phyloP scores from a whole-genome alignment of 2,888 invertebrate species.

The Malthinus seriepunctatus region DNA sequence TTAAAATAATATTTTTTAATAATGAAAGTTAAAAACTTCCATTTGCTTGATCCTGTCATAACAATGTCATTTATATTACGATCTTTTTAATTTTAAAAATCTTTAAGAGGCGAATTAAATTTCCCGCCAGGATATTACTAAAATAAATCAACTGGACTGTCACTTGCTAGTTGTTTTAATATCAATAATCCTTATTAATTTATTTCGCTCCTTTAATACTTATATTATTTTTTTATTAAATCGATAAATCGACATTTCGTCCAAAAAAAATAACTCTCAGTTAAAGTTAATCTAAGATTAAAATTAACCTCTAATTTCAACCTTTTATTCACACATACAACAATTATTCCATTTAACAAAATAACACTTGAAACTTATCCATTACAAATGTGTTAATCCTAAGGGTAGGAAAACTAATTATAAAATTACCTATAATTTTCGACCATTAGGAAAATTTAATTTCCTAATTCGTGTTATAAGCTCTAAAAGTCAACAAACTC shows the following conservation, averaged over 20 bases:
- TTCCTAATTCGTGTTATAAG: background rate
- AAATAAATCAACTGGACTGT: constrained; percentile 50
- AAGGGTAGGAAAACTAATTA: too few relatives aligned
- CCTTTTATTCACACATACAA: too few relatives aligned
- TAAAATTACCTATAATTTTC: too few relatives aligned
- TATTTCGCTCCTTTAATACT: constrained; percentile 23
- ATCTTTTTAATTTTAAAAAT: constrained; percentile 52
- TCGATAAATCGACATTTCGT: too few relatives aligned
- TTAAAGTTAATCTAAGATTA: too few relatives aligned
- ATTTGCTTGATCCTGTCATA: constrained; percentile 45
- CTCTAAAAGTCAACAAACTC: constrained; percentile 19
- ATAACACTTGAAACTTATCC: too few relatives aligned
- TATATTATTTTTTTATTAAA: constrained; percentile 11
- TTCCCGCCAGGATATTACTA: constrained; percentile 50
- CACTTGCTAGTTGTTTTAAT: constrained; percentile 49
- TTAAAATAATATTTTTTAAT: constrained; percentile 50
- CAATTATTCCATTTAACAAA: too few relatives aligned
- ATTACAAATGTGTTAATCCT: too few relatives aligned
- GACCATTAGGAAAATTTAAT: too few relatives aligned
- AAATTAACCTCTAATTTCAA: too few relatives aligned
- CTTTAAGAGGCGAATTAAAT: constrained; percentile 50
- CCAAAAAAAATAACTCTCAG: too few relatives aligned
- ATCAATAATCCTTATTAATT: constrained; percentile 42
- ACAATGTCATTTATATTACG: constrained; percentile 52
- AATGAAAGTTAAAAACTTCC: constrained; percentile 49